Conservation (phyloP, 2,888 invertebrate genomes). For the Bombylius discolor region DNA sequence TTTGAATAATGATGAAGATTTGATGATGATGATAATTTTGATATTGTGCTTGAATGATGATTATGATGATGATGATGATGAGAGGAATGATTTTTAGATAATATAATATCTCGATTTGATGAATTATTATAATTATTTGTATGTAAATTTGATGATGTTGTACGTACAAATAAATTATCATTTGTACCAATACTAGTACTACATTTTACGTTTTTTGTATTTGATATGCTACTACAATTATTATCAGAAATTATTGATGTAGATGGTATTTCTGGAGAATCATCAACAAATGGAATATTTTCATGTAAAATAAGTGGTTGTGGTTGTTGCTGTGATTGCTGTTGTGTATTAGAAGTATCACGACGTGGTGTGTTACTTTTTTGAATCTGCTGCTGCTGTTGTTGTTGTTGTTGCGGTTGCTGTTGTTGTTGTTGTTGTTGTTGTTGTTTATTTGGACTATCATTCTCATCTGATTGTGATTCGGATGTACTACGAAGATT, state of each 20-base stretch:
- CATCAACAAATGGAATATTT: conserved; percentile 60
- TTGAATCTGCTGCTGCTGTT: not conserved
- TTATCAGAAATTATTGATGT: not conserved
- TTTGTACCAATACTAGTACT: too few relatives aligned
- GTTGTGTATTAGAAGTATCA: conserved; percentile 1
- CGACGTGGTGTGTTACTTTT: not conserved
- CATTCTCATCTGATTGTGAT: conserved; percentile 36
- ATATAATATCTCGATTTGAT: too few relatives aligned
- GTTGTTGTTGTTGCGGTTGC: not conserved
- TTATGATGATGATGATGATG: too few relatives aligned
- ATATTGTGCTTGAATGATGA: too few relatives aligned
- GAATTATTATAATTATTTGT: too few relatives aligned
- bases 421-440: not conserved
- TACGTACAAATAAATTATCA: too few relatives aligned
- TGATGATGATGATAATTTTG: not conserved
- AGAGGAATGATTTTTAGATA: too few relatives aligned
- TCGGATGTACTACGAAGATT: conserved; percentile 56
- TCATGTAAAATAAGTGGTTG: conserved; percentile 38
- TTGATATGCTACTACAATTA: not conserved
- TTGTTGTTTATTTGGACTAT: conserved; percentile 30
- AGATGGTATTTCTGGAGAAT: conserved; percentile 41
- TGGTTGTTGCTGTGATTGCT: conserved; percentile 16
- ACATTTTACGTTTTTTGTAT: too few relatives aligned
- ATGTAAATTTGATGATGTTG: too few relatives aligned
- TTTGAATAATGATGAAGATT: not conserved